phyloP scores from a whole-genome alignment of 2,797 vertebrate species.

The Huso huso region DNA sequence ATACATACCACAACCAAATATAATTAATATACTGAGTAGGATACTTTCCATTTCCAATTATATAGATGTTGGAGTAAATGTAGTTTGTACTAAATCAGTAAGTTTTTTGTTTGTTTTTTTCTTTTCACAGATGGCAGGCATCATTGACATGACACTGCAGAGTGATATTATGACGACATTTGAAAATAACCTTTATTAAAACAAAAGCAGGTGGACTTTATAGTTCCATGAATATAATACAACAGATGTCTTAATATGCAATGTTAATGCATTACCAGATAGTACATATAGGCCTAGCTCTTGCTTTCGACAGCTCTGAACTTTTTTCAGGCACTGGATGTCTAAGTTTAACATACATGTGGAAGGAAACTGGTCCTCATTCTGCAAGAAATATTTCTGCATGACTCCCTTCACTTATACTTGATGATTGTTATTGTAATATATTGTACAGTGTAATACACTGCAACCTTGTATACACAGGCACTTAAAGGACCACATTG shows the following conservation, averaged over 20 bases:
- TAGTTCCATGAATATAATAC: not conserved
- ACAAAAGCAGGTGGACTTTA: conserved; percentile 8
- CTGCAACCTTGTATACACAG: conserved; percentile 5
- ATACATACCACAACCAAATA: too few species aligned
- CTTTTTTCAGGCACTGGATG: conserved; percentile 8
- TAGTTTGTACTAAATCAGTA: not conserved
- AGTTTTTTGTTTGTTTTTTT: conserved; percentile 11
- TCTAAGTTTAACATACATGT: conserved; percentile 19
- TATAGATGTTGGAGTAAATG: too few species aligned
- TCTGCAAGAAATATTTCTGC: conserved; percentile 14
- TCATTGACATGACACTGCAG: conserved; percentile 79
- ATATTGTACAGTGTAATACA: conserved; percentile 25
- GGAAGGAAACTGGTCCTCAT: conserved; percentile 30
- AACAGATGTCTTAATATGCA: conserved; percentile 11
- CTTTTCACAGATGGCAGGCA: conserved; percentile 63
- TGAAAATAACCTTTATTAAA: conserved; percentile 73
- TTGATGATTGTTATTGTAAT: conserved; percentile 19
- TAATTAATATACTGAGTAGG: too few species aligned
- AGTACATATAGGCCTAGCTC: conserved; percentile 8
- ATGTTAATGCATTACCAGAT: conserved; percentile 5
- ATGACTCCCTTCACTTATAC: conserved; percentile 21
- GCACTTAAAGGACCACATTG: conserved; percentile 13
- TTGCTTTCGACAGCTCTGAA: conserved; percentile 19
- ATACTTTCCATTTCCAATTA: too few species aligned
- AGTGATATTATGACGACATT: conserved; percentile 83